Percentiles rank a stretch among this genome's conserved stretches.
Evolutionary conservation across 2,888 invertebrate genomes (phyloP).

Genomic region (Luperina nickerlii): DNA sequence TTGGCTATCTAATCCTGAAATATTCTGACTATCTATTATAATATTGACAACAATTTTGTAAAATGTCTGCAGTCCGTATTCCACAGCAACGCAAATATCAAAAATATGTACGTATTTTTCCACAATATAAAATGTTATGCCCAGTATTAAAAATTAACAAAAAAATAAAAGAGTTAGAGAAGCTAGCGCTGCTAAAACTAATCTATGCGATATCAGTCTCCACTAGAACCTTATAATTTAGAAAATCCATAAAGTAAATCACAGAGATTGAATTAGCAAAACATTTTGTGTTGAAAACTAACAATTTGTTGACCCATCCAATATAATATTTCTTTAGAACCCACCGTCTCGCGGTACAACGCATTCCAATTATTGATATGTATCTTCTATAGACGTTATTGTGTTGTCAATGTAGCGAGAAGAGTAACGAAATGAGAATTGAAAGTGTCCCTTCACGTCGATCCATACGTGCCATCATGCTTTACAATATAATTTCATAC

Average conservation of each 20-base stretch:
- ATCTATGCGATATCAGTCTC: slow-evolving; percentile 90
- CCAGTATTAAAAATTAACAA: slow-evolving; percentile 77
- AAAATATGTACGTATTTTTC: slow-evolving; percentile 81
- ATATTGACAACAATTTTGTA: slow-evolving; percentile 51
- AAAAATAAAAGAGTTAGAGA: slow-evolving; percentile 86
- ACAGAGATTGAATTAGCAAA: slow-evolving; percentile 90
- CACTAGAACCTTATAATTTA: slow-evolving; percentile 90
- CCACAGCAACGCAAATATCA: slow-evolving; percentile 83
- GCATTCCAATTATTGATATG: slow-evolving; percentile 87
- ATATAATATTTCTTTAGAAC: slow-evolving; percentile 64
- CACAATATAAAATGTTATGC: slow-evolving; percentile 78
- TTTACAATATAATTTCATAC: slow-evolving; percentile 81
- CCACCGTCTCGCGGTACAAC: slow-evolving; percentile 83
- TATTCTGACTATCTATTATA: slow-evolving; percentile 54
- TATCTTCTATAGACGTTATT: slow-evolving; percentile 87
- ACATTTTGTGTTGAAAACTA: slow-evolving; percentile 84
- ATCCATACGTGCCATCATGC: slow-evolving; percentile 85
- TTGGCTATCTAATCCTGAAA: slow-evolving; percentile 54
- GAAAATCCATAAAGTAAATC: slow-evolving; percentile 90
- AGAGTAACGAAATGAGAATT: slow-evolving; percentile 78
- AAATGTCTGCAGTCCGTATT: slow-evolving; percentile 61
- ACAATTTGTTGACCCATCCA: slow-evolving; percentile 80
- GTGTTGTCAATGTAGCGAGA: slow-evolving; percentile 80
- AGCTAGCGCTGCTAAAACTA: slow-evolving; percentile 91
- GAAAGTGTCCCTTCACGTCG: slow-evolving; percentile 87